Evolutionary conservation across 2,797 vertebrate species (phyloP), one percentile per base, ranked within the genome.

Genomic region (Peromyscus attwateri): DNA sequence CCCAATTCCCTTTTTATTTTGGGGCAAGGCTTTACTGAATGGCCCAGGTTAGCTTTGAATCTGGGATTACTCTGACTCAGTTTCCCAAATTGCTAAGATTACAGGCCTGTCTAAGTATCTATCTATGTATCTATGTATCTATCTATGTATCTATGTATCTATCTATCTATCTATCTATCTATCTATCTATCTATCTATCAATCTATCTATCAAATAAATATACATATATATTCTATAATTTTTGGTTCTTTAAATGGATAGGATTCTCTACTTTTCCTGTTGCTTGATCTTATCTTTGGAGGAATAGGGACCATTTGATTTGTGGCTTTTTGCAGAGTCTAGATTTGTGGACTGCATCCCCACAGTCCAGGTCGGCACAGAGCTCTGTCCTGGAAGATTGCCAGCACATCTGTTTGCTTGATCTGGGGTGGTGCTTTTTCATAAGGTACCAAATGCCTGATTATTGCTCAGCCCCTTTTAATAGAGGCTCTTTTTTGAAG

Each of bases 401-500:
- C n/a, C 29, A 37, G 3, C 55, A 49, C 46, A 79, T 49, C 55
- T 43, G 16, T 52, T 57, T 60, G 14, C 17, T 76, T 64, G 85
- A 34, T 10, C 40, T 21, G 16, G 70, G 85, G 29, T 17, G 43
- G n/a, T 27, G 6, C 66, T 71, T 34, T 46, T 73, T 73, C 13
- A 73, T 80, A 46, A 85, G 27, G 73, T 29, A 81, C 21, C 84
- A 75, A 3, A 23, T 81, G 3, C 49, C 57, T 83, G 52, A 49
- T 68, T 16, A 62, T 17, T 83, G 77, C 43, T 43, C 46, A 57
- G 91, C 40, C 77, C 64, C 76, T 80, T 91, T 77, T n/a, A 29
- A 91, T 70, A 90, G 46, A 70, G 66, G 14, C 21, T 75, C 43
- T 68, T 62, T 95, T 34, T 82, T 73, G 87, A 96, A 57, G 64